phyloP scores from a whole-genome alignment of 2,888 invertebrate genomes.

The Clitarchus hookeri region DNA sequence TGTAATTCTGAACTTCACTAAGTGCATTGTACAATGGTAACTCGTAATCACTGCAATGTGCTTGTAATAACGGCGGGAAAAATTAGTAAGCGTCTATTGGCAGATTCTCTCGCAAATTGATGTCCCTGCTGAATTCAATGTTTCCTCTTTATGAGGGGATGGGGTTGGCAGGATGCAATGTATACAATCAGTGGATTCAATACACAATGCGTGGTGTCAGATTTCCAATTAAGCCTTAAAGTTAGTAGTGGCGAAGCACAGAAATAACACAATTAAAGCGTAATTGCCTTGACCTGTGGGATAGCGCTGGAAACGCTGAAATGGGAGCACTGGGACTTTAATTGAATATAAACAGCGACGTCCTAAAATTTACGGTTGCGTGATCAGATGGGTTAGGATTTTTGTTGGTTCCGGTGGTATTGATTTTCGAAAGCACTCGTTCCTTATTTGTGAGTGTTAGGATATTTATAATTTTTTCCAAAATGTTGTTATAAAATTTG shows the following conservation, averaged over 20 bases:
- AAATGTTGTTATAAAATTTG: too few relatives aligned
- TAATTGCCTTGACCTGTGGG: conserved; percentile 10
- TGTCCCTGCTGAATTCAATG: not conserved
- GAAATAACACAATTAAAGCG: conserved; percentile 23
- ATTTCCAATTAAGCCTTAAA: conserved; percentile 20
- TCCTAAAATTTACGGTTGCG: not conserved
- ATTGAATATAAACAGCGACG: conserved; percentile 22
- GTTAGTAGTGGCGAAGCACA: not conserved
- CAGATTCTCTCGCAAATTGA: not conserved
- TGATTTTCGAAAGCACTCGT: too few relatives aligned
- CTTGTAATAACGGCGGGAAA: too few relatives aligned
- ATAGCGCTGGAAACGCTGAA: not conserved
- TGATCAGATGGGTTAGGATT: not conserved
- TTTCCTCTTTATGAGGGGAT: not conserved
- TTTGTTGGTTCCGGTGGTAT: too few relatives aligned
- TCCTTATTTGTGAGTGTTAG: too few relatives aligned
- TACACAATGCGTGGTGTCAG: not conserved
- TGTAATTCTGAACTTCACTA: too few relatives aligned
- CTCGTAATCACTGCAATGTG: too few relatives aligned
- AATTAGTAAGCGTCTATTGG: not conserved
- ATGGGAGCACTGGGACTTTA: conserved; percentile 1
- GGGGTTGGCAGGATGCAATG: not conserved
- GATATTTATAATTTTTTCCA: too few relatives aligned
- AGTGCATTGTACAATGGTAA: too few relatives aligned
- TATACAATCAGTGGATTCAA: not conserved